Percentiles rank a stretch among this genome's conserved stretches.
These are phyloP conservation scores for Dascyllus trimaculatus DNA, from an alignment of 2,113 vertebrate genomes.

Conservation along the genomic window DNA sequence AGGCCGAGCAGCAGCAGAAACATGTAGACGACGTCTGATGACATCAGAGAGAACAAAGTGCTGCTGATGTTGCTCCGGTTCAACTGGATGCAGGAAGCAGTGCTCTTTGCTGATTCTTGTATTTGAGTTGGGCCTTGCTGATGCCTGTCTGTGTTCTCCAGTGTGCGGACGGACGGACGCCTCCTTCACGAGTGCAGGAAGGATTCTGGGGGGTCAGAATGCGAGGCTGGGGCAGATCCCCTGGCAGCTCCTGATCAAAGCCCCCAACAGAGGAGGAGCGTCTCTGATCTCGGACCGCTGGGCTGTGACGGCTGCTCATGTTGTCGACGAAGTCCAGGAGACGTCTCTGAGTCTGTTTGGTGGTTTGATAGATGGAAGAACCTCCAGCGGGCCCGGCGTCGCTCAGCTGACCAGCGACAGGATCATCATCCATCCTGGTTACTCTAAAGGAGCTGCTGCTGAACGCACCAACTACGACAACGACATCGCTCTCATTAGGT, in stretches of 20 bases:
- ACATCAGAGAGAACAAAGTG: no score
- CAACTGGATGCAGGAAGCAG: no score
- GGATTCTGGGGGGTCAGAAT: conserved; percentile 83
- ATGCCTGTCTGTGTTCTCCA: conserved; percentile 63
- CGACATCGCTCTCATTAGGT: conserved; percentile 92
- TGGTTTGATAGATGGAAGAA: conserved; percentile 63
- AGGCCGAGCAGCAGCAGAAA: no score
- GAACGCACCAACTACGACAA: conserved; percentile 79
- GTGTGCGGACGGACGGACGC: conserved; percentile 88
- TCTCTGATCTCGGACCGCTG: conserved; percentile 91
- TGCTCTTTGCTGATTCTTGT: no score
- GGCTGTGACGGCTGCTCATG: conserved; percentile 93
- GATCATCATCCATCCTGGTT: conserved; percentile 89
- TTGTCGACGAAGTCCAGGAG: conserved; percentile 64
- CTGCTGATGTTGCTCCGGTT: no score
- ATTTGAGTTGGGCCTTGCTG: neutral
- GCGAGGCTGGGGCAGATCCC: conserved; percentile 88
- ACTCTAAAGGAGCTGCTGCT: neutral
- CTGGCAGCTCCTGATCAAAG: conserved; percentile 87
- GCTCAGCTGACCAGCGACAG: conserved; percentile 61
- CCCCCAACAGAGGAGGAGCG: conserved; percentile 82
- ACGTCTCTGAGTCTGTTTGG: fast-evolving
- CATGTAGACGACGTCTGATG: no score
- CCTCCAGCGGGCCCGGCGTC: neutral
- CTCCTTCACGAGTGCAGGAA: conserved; percentile 29